Evolutionary conservation across 2,797 vertebrate genomes (phyloP), one percentile per base, ranked within the genome.

Genomic region (Onychomys leucogaster): DNA sequence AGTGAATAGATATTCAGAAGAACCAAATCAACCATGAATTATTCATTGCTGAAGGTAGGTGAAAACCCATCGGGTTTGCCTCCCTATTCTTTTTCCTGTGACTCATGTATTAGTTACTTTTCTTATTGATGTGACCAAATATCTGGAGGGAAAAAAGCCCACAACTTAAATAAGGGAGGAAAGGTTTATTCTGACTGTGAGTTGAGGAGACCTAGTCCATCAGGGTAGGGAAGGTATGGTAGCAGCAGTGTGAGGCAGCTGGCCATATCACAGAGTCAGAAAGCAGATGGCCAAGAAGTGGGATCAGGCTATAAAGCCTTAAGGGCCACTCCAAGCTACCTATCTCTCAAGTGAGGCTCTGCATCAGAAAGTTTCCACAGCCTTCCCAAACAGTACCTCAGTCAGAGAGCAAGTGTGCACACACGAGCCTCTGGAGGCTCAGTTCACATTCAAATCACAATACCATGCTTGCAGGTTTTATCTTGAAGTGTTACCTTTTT

Each of bases 41-140:
- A 10, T n/a, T 85, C 71, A 23, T 17, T 85, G 34, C 59, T 93
- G 37, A 85, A 52, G 14, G 34, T 59, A 83, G 32, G 21, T 59
- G 49, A 81, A 29, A 43, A 27, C 69, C 46, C 25, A 29, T 0
- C n/a, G 19, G 7, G 19, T 32, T 90, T 94, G 77, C 71, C 63
- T 32, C 41, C 23, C 25, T 78, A 75, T 57, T 84, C 32, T 69
- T 88, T 92, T 84, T 52, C 76, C 59, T 92, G 88, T 52, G 17
- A 41, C 67, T 32, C 43, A 4, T 46, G 41, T 49, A 32, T 73
- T 57, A 43, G 41, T 80, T 95, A 75, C 37, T 63, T 59, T 75
- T 61, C 69, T 89, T 41, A 61, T 59, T 89, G 5, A 27, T 75
- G 5, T 43, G 69, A 88, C 65, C 17, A 86, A 52, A 83, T 29